Evolutionary conservation across 2,113 vertebrate species (phyloP).

Genomic region (Syngnathoides biaculeatus): DNA sequence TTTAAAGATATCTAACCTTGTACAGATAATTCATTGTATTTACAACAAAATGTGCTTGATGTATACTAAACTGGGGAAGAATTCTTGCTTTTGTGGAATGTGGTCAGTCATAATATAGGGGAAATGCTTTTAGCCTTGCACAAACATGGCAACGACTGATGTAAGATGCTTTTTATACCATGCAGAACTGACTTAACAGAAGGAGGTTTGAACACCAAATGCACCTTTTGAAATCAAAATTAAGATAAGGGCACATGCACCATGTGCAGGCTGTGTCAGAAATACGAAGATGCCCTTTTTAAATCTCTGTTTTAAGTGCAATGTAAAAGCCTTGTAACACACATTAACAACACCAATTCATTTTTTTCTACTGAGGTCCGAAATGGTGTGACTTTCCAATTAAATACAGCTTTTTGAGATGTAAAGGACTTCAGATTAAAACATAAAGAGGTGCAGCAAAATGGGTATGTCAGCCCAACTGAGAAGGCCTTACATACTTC

Average conservation of each 20-base stretch:
- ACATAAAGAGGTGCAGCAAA: slow-evolving; percentile 29
- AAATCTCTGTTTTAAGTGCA: background rate
- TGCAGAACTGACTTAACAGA: slow-evolving; percentile 25
- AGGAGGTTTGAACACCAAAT: slow-evolving; percentile 2
- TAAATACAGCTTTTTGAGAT: slow-evolving; percentile 17
- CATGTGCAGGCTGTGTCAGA: slow-evolving; percentile 23
- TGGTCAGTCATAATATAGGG: slow-evolving; percentile 39
- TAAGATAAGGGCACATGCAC: background rate
- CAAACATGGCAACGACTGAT: slow-evolving; percentile 13
- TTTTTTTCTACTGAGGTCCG: slow-evolving; percentile 8
- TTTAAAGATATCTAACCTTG: slow-evolving; percentile 74
- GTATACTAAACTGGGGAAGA: slow-evolving; percentile 10
- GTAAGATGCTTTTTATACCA: slow-evolving; percentile 53
- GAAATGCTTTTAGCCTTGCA: slow-evolving; percentile 35
- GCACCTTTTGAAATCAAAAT: background rate
- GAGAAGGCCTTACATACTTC: slow-evolving; percentile 11
- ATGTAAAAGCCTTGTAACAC: slow-evolving; percentile 15
- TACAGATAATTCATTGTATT: slow-evolving; percentile 68
- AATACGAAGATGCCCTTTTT: slow-evolving; percentile 19
- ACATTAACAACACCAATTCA: slow-evolving; percentile 14
- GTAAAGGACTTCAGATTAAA: slow-evolving; percentile 3
- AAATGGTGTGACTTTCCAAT: slow-evolving; percentile 9
- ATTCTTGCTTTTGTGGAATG: slow-evolving; percentile 20
- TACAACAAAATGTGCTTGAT: slow-evolving; percentile 55
- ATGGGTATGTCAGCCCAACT: slow-evolving; percentile 10